Percentiles rank a stretch among this genome's conserved stretches.
These are phyloP conservation scores for Chromoteleia sp. DNA, from an alignment of 2,888 invertebrate genomes.

Conservation along the genomic window DNA sequence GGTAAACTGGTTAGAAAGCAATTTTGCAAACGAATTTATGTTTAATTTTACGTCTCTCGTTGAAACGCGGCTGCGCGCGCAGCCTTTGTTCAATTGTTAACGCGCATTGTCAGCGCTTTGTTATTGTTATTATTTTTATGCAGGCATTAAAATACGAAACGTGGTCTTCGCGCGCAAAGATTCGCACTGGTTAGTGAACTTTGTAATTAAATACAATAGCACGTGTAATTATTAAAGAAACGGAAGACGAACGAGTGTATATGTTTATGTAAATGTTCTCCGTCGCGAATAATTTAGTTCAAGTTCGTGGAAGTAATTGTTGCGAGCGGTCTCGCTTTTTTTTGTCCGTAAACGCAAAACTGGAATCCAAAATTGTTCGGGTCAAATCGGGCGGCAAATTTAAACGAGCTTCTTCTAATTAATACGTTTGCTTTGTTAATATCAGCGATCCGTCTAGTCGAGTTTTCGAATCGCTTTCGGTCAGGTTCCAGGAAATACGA, in stretches of 20 bases:
- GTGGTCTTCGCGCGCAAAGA: conserved; percentile 8
- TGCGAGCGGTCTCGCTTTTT: neutral
- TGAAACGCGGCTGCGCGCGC: neutral
- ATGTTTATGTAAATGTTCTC: conserved; percentile 8
- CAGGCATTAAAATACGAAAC: conserved; percentile 22
- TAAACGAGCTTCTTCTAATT: neutral
- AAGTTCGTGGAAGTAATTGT: conserved; percentile 1
- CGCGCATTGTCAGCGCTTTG: conserved; percentile 2
- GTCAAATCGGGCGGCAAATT: neutral
- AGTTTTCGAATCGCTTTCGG: neutral
- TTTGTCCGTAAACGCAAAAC: neutral
- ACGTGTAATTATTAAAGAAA: conserved; percentile 6
- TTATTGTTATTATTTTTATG: conserved; percentile 28
- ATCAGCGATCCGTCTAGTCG: neutral
- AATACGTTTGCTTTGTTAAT: neutral
- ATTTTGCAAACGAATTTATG: conserved; percentile 23
- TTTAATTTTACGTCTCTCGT: conserved; percentile 28
- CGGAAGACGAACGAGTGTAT: neutral
- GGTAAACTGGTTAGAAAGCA: conserved; percentile 5
- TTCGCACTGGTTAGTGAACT: conserved; percentile 27
- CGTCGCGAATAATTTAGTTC: conserved; percentile 11
- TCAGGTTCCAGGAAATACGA: too few species aligned
- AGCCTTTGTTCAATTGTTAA: conserved; percentile 14
- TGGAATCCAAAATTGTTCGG: neutral
- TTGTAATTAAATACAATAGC: conserved; percentile 33